A percentile compares a stretch with the other conserved stretches of the same genome.
These are phyloP conservation scores for Sclerodermus sp. DNA, from an alignment of 2,888 invertebrate genomes.

Conservation along the genomic window DNA sequence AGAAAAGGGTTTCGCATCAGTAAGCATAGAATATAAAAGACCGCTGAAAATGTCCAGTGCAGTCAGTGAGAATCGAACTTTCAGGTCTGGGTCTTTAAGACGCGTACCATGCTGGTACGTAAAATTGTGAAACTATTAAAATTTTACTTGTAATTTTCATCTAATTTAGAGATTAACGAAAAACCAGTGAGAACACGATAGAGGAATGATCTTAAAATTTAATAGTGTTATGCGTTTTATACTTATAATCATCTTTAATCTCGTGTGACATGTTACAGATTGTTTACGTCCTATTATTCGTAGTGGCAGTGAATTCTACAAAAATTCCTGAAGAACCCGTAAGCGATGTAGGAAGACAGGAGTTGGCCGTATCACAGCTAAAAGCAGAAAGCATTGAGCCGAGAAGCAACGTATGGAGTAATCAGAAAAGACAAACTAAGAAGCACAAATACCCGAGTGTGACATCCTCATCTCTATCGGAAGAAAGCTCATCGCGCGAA, in stretches of 20 bases:
- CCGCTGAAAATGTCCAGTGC: slow-evolving; percentile 27
- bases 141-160: background rate
- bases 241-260: background rate
- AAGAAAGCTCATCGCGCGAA: too few species aligned
- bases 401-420: too few species aligned
- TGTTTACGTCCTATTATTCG: slow-evolving; percentile 1
- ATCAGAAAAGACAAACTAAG: too few species aligned
- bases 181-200: background rate
- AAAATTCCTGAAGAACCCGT: too few species aligned
- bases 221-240: background rate
- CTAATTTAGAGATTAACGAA: background rate
- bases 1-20: slow-evolving; percentile 54
- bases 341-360: too few species aligned
- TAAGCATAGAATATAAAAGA: slow-evolving; percentile 54
- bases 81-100: slow-evolving; percentile 36
- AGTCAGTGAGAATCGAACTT: slow-evolving; percentile 47
- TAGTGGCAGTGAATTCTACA: background rate
- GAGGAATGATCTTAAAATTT: background rate
- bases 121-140: slow-evolving; percentile 5
- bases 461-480: too few species aligned
- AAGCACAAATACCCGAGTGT: too few species aligned
- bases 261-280: slow-evolving; percentile 15
- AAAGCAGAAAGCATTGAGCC: too few species aligned
- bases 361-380: too few species aligned
- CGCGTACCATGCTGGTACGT: slow-evolving; percentile 51